Base-by-base conservation (phyloP, 2,888 invertebrate species). In the Tetranychus piercei region DNA sequence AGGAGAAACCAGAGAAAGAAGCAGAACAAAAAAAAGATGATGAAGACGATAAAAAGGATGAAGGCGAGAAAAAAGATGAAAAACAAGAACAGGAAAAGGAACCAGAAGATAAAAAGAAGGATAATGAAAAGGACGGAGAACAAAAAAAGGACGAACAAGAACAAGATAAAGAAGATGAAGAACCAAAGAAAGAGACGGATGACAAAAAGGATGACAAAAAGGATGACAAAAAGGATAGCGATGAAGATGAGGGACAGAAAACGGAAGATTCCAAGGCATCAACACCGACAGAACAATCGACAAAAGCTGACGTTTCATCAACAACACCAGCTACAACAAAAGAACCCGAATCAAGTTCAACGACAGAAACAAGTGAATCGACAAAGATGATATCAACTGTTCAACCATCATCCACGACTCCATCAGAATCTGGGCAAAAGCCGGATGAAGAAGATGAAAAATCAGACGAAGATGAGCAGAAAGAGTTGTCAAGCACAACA, bases 81-180 rank as follows among this genome's bases (percentile, higher is more conserved):
- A 69, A 69, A 20, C 9, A 20, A 4, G 34, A 69, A 69, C n/a
- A 20, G 69, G 20, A 72, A 34, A 20, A 15, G 20, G 34, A 72
- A 15, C 44, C 44, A 72, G 72, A 72, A 5, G 43, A 72, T 18
- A 23, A 72, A 15, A 45, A 43, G 43, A 43, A 72, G 43, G 69
- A 69, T 69, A 9, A 69, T 69, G 20, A 23, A 11, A 11, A 34
- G 34, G 43, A 43, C 0, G 45, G 20, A 72, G 43, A n/a, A 34
- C 22, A 72, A 72, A 34, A 45, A 11, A 6, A 45, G n/a, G 43
- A 72, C 15, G 15, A 23, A 43, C 34, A 18, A 22, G 43, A 43
- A 22, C 20, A 43, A 71, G 71, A 71, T 18, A 15, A 18, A 22
- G 23, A 43, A 71, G 71, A 20, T 11, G 20, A 66, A 66, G 15